Percentiles rank a stretch among this genome's conserved stretches.
Conservation (phyloP, 1,140 invertebrate genomes). For the Formica selysi region DNA sequence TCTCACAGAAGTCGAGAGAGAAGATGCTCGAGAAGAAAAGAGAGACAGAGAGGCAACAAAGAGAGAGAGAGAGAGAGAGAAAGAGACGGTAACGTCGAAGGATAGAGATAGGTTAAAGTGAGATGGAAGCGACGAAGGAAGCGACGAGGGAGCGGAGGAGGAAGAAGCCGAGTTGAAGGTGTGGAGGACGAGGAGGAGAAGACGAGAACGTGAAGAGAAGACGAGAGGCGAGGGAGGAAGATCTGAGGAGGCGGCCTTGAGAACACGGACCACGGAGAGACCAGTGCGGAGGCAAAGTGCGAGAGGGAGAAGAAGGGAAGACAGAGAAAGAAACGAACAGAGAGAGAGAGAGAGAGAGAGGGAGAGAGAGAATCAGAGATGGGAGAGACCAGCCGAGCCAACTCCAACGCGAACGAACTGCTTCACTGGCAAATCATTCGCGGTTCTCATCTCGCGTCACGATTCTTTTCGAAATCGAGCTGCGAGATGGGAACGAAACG, state of each 20-base stretch:
- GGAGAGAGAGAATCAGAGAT: slow-evolving; percentile 48
- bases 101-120: slow-evolving; percentile 59
- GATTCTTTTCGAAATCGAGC: slow-evolving; percentile 70
- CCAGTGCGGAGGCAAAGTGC: slow-evolving; percentile 70
- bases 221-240: slow-evolving; percentile 72
- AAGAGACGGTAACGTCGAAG: slow-evolving; percentile 34
- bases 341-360: slow-evolving; percentile 62
- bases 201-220: slow-evolving; percentile 52
- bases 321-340: slow-evolving; percentile 51
- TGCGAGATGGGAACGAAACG: neutral
- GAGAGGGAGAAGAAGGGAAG: slow-evolving; percentile 60
- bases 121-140: slow-evolving; percentile 71
- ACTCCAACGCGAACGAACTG: slow-evolving; percentile 84
- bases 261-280: slow-evolving; percentile 82
- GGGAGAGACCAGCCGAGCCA: slow-evolving; percentile 80
- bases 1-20: slow-evolving; percentile 50
- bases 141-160: slow-evolving; percentile 59
- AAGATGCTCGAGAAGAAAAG: neutral
- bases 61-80: neutral
- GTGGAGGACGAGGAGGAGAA: slow-evolving; percentile 54
- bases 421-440: slow-evolving; percentile 84
- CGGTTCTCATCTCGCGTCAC: slow-evolving; percentile 82
- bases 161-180: slow-evolving; percentile 67
- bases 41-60: neutral
- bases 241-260: slow-evolving; percentile 85